Evolutionary conservation across 2,797 vertebrate species (phyloP).

Genomic region (Platyrinchus mystaceus): DNA sequence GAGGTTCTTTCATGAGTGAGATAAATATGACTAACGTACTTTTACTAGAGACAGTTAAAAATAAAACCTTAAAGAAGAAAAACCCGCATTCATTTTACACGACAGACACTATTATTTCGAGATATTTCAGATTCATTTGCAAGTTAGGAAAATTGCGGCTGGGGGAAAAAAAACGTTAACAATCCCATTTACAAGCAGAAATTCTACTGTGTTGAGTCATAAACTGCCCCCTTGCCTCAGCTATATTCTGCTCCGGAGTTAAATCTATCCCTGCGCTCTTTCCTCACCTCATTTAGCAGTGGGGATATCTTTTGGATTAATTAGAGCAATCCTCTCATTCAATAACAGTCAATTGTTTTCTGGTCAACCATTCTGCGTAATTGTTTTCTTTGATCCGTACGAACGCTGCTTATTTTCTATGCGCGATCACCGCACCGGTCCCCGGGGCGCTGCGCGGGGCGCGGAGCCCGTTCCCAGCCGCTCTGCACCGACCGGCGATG

Average conservation of each 20-base stretch:
- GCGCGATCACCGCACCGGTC: slow-evolving; percentile 41
- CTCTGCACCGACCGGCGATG: slow-evolving; percentile 61
- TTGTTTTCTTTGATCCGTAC: slow-evolving; percentile 56
- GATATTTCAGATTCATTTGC: slow-evolving; percentile 57
- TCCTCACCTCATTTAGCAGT: slow-evolving; percentile 72
- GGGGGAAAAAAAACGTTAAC: not conserved
- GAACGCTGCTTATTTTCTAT: not conserved
- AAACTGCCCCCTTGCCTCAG: slow-evolving; percentile 67
- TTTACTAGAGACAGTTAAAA: slow-evolving; percentile 67
- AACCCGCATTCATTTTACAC: slow-evolving; percentile 25
- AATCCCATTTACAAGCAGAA: slow-evolving; percentile 50
- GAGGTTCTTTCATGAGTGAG: slow-evolving; percentile 26
- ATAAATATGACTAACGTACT: slow-evolving; percentile 61
- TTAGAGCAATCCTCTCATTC: slow-evolving; percentile 62
- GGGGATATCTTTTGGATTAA: slow-evolving; percentile 74
- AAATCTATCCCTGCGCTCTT: slow-evolving; percentile 47
- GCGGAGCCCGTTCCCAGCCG: not conserved
- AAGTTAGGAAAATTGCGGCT: slow-evolving; percentile 49
- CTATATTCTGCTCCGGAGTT: slow-evolving; percentile 31
- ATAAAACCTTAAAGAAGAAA: slow-evolving; percentile 59
- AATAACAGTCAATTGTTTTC: slow-evolving; percentile 61
- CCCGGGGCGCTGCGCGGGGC: not conserved
- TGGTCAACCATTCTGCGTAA: slow-evolving; percentile 35
- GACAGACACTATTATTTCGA: slow-evolving; percentile 62
- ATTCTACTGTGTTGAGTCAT: slow-evolving; percentile 61